phyloP scores from a whole-genome alignment of 2,888 invertebrate species.

The Kuschelorhynchus macadamiae region DNA sequence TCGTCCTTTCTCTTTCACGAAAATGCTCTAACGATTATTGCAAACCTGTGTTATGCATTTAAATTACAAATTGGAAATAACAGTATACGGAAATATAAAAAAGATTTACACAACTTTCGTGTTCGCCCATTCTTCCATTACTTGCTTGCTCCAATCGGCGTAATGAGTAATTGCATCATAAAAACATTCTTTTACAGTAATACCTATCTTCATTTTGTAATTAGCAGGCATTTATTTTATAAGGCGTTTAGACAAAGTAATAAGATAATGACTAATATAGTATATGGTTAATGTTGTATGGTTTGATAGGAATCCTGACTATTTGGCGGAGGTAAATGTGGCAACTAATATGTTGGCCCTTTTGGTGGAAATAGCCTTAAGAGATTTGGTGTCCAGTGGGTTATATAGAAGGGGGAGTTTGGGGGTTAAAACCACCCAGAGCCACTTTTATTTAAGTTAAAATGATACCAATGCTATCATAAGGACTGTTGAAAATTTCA shows the following conservation, averaged over 20 bases:
- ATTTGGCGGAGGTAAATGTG: too few species aligned
- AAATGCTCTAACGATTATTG: background rate
- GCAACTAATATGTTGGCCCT: too few species aligned
- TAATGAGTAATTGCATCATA: background rate
- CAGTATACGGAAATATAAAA: background rate
- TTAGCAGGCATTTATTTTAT: constrained; percentile 4
- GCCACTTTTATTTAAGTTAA: too few species aligned
- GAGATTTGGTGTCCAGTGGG: too few species aligned
- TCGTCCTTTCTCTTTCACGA: constrained; percentile 2
- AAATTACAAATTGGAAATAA: constrained; percentile 7
- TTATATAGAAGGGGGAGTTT: too few species aligned
- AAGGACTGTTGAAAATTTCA: too few species aligned
- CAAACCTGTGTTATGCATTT: constrained; percentile 1
- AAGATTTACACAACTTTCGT: constrained; percentile 6
- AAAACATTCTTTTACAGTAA: constrained; percentile 7
- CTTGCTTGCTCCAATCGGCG: background rate
- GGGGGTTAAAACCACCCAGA: too few species aligned
- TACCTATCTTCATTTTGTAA: constrained; percentile 1
- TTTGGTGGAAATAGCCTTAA: too few species aligned
- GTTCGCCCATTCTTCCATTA: constrained; percentile 9
- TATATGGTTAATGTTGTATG: background rate
- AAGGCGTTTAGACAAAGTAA: constrained; percentile 8
- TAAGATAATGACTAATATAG: background rate
- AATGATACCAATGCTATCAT: too few species aligned
- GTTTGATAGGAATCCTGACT: too few species aligned